phyloP scores from a whole-genome alignment of 2,888 invertebrate genomes.

The Muscina levida region DNA sequence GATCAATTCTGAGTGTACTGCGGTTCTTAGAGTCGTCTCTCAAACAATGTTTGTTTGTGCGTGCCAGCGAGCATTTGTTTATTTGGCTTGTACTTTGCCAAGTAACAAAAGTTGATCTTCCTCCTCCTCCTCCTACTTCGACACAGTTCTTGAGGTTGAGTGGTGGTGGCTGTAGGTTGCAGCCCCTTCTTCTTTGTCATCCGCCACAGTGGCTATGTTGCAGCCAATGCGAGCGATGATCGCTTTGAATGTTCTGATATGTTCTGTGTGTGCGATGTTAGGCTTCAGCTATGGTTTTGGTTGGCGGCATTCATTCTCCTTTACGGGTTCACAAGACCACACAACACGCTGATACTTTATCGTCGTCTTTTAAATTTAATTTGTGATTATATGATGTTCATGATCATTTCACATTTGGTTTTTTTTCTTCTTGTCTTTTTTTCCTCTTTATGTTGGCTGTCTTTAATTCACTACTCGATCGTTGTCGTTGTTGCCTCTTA shows the following conservation, averaged over 20 bases:
- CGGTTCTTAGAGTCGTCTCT: constrained; percentile 9
- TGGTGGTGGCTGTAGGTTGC: not conserved
- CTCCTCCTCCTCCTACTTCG: not conserved
- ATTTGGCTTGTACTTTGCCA: constrained; percentile 52
- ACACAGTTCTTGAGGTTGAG: not conserved
- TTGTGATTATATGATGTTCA: constrained; percentile 54
- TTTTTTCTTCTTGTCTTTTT: not conserved
- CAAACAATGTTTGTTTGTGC: constrained; percentile 32
- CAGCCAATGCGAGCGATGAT: not conserved
- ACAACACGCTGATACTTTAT: constrained; percentile 34
- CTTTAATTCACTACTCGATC: not conserved
- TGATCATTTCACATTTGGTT: constrained; percentile 51
- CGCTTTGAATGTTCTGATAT: too few relatives aligned
- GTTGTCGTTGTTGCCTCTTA: constrained; percentile 2
- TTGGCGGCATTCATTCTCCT: constrained; percentile 60
- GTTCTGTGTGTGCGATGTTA: not conserved
- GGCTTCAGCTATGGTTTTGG: constrained; percentile 33
- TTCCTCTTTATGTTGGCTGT: constrained; percentile 1
- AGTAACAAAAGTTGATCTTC: constrained; percentile 14
- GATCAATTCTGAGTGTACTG: not conserved
- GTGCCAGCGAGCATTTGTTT: constrained; percentile 50
- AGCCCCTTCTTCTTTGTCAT: not conserved
- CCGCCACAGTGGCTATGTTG: not conserved
- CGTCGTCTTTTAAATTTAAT: constrained; percentile 37
- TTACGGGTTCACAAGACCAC: constrained; percentile 4